Evolutionary conservation across 2,888 invertebrate genomes (phyloP).

Genomic region (Polymixis flavicincta): DNA sequence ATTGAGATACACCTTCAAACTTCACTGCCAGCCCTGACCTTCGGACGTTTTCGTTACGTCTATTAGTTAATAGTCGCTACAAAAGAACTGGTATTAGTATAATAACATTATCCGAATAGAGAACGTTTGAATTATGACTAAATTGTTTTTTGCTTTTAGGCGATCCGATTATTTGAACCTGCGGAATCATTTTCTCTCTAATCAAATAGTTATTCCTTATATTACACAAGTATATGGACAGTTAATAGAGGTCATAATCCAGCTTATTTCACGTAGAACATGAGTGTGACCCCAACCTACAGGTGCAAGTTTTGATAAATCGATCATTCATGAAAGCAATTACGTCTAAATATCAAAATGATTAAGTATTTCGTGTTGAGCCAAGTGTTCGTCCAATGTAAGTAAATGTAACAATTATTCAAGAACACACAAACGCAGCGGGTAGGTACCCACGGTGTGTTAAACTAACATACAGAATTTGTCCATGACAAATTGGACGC

Average conservation of each 20-base stretch:
- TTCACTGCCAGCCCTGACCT: constrained; percentile 51
- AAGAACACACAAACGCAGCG: constrained; percentile 68
- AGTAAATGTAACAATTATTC: constrained; percentile 71
- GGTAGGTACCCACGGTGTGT: constrained; percentile 68
- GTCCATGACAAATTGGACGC: constrained; percentile 84
- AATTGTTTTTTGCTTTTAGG: constrained; percentile 51
- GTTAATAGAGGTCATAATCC: constrained; percentile 20
- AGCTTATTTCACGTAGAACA: constrained; percentile 28
- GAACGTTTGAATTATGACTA: constrained; percentile 52
- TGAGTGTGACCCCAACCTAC: constrained; percentile 41
- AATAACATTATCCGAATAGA: constrained; percentile 55
- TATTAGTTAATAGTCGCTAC: constrained; percentile 48
- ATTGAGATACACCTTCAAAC: constrained; percentile 45
- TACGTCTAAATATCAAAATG: constrained; percentile 65
- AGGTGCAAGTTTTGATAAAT: constrained; percentile 57
- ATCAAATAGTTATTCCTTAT: constrained; percentile 26
- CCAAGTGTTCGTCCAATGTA: constrained; percentile 55
- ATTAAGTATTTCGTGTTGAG: constrained; percentile 56
- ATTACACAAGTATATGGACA: not conserved
- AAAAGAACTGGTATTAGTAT: constrained; percentile 53
- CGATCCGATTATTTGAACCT: constrained; percentile 29
- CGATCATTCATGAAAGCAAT: constrained; percentile 52
- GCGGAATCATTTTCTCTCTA: constrained; percentile 35
- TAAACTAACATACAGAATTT: constrained; percentile 81
- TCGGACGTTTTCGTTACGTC: constrained; percentile 43